Evolutionary conservation across 2,888 invertebrate species (phyloP).

Genomic region (Ochropleura plecta): DNA sequence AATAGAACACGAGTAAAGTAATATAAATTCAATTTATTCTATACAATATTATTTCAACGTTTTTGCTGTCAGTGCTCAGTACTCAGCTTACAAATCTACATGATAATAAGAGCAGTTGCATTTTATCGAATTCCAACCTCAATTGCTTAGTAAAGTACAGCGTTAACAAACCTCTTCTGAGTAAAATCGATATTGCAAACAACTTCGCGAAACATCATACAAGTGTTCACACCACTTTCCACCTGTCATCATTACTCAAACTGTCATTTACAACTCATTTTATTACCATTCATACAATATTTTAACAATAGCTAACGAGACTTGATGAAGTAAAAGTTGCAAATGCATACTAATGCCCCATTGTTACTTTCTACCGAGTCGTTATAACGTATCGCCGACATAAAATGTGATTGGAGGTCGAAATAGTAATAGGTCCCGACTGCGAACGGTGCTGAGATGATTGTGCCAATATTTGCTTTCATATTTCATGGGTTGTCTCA

Average conservation of each 20-base stretch:
- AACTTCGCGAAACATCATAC: slow-evolving; percentile 36
- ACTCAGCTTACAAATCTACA: slow-evolving; percentile 4
- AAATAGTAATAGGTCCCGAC: slow-evolving; percentile 65
- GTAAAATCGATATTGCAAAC: slow-evolving; percentile 50
- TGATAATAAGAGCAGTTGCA: slow-evolving; percentile 15
- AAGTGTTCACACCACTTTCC: slow-evolving; percentile 59
- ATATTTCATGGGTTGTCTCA: slow-evolving; percentile 56
- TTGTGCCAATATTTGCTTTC: slow-evolving; percentile 67
- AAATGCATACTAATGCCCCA: slow-evolving; percentile 81
- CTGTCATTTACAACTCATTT: slow-evolving; percentile 72
- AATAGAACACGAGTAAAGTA: not conserved
- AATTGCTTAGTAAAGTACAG: slow-evolving; percentile 15
- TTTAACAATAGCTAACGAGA: slow-evolving; percentile 76
- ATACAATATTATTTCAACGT: not conserved
- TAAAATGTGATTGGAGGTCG: slow-evolving; percentile 74
- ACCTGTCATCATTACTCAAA: slow-evolving; percentile 72
- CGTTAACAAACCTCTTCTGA: slow-evolving; percentile 10
- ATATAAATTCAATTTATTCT: not conserved
- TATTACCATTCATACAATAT: slow-evolving; percentile 72
- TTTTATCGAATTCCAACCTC: not conserved
- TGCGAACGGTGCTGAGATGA: slow-evolving; percentile 60
- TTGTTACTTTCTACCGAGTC: slow-evolving; percentile 80
- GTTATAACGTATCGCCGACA: slow-evolving; percentile 73
- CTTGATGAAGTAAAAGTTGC: slow-evolving; percentile 81
- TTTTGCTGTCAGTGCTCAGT: not conserved